These are phyloP conservation scores for Aptenodytes forsteri DNA, from an alignment of 2,113 vertebrate genomes.

Conservation along the genomic window DNA sequence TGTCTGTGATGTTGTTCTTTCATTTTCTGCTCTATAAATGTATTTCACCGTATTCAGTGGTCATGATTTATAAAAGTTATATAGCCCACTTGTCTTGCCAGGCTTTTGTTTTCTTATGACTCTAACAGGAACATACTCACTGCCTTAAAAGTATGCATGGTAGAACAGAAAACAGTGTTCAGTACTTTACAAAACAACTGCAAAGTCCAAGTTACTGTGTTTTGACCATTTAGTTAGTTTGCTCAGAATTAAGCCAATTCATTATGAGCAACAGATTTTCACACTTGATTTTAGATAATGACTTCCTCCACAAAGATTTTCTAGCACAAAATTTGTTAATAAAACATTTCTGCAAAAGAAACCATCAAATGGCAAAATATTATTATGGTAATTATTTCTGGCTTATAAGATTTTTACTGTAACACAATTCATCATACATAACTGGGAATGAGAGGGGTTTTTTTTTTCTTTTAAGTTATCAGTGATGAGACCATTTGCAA, in stretches of 20 bases:
- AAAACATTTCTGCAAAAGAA: not conserved
- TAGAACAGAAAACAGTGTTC: not conserved
- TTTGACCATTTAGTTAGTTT: not conserved
- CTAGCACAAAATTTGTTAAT: not conserved
- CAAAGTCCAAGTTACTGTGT: not conserved
- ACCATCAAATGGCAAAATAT: not conserved
- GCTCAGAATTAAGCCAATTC: not conserved
- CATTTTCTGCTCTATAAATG: not conserved
- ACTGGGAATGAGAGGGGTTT: fast-evolving
- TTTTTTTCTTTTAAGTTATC: not conserved
- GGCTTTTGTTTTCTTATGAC: not conserved
- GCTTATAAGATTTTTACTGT: not conserved
- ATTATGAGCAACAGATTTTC: not conserved
- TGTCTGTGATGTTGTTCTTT: not conserved
- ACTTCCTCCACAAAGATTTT: not conserved
- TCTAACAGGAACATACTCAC: not conserved
- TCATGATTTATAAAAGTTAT: fast-evolving
- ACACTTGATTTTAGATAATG: not conserved
- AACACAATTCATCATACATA: not conserved
- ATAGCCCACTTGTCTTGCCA: not conserved
- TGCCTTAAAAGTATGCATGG: not conserved
- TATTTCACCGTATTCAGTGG: fast-evolving
- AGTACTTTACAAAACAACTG: not conserved
- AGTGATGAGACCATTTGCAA: not conserved
- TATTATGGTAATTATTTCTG: not conserved